Conservation (phyloP, 2,888 invertebrate genomes). For the Cistogaster globosa region DNA sequence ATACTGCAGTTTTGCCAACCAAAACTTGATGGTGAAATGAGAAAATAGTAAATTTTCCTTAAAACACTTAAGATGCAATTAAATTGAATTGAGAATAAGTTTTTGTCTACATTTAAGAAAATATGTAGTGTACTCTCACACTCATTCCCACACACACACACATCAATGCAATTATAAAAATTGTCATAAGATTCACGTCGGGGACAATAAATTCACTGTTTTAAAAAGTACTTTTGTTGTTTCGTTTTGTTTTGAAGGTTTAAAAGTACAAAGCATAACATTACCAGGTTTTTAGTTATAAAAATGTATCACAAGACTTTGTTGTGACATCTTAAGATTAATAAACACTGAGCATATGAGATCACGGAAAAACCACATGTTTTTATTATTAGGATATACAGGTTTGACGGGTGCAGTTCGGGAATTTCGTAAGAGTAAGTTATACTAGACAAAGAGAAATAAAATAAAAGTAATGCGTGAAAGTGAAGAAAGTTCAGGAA, state of each 20-base stretch:
- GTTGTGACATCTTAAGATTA: no score
- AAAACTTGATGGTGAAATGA: slow-evolving; percentile 47
- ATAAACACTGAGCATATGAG: no score
- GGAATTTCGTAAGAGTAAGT: no score
- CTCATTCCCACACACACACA: not conserved
- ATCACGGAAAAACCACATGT: no score
- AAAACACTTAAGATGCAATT: slow-evolving; percentile 68
- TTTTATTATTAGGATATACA: no score
- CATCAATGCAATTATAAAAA: not conserved
- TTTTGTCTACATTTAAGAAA: slow-evolving; percentile 46
- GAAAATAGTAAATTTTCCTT: slow-evolving; percentile 63
- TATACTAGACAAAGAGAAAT: no score
- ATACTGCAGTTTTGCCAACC: slow-evolving; percentile 68
- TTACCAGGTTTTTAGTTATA: no score
- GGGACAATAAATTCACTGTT: not conserved
- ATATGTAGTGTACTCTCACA: not conserved
- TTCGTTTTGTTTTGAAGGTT: not conserved
- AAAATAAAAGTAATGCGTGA: no score
- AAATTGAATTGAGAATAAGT: slow-evolving; percentile 69
- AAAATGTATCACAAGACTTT: no score
- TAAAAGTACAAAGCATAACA: no score
- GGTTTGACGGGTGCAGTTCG: no score
- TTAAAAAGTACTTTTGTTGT: slow-evolving; percentile 10
- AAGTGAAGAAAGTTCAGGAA: no score
- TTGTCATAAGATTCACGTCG: not conserved